A percentile compares a stretch with the other conserved stretches of the same genome.
Evolutionary conservation across 2,797 vertebrate genomes (phyloP).

Genomic region (Urophycis tenuis): DNA sequence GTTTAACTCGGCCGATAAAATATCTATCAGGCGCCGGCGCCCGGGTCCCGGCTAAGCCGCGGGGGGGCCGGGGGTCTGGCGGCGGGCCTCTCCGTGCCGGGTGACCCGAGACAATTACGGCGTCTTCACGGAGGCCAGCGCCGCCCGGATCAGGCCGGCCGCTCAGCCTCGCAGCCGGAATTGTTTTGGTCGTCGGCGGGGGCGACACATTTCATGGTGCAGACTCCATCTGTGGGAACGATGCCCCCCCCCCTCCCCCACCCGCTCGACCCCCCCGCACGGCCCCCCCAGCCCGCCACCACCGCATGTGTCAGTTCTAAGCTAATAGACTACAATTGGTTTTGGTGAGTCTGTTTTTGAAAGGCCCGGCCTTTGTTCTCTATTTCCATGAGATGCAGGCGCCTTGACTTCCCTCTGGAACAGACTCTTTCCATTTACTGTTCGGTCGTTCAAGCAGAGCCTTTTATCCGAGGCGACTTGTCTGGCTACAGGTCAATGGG

Average conservation of each 20-base stretch:
- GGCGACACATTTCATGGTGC: conserved; percentile 75
- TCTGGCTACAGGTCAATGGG: neutral
- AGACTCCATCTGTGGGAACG: conserved; percentile 61
- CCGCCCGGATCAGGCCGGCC: conserved; percentile 58
- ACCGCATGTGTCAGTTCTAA: conserved; percentile 56
- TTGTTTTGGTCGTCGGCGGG: conserved; percentile 74
- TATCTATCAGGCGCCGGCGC: conserved; percentile 78
- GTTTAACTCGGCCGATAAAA: conserved; percentile 94
- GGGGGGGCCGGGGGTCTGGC: conserved; percentile 49
- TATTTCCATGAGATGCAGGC: conserved; percentile 57
- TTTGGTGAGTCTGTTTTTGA: conserved; percentile 71
- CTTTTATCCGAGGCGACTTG: no score
- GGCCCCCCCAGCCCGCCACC: conserved; percentile 40
- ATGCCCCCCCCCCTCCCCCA: conserved; percentile 61
- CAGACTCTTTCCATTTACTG: conserved; percentile 31
- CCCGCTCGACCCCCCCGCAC: neutral
- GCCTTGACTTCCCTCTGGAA: conserved; percentile 11
- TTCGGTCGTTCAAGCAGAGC: neutral
- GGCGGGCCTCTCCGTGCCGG: conserved; percentile 78
- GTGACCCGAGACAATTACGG: conserved; percentile 80
- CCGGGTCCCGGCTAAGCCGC: conserved; percentile 78
- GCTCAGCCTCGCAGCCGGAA: conserved; percentile 70
- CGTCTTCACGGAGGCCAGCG: conserved; percentile 62
- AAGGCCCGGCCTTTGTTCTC: conserved; percentile 63
- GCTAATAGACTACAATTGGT: conserved; percentile 76